phyloP scores from a whole-genome alignment of 2,113 vertebrate genomes.

The Aldabrachelys gigantea region DNA sequence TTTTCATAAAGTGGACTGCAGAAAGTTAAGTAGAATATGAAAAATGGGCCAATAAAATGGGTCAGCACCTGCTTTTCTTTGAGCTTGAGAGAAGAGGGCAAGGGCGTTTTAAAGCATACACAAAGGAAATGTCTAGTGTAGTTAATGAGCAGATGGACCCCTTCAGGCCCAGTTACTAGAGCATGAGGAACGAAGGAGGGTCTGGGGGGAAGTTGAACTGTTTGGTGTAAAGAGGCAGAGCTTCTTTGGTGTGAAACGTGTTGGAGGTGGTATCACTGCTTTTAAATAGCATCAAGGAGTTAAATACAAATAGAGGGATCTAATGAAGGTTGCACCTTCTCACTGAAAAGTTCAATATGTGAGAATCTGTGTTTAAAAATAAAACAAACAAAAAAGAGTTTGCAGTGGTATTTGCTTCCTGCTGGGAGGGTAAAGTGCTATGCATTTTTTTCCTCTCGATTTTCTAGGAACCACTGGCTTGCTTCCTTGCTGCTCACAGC shows the following conservation, averaged over 20 bases:
- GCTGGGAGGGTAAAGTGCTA: background rate
- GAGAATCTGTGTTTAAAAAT: conserved; percentile 7
- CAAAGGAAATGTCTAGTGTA: background rate
- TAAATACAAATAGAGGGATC: background rate
- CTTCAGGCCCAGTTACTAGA: conserved; percentile 3
- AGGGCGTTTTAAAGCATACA: background rate
- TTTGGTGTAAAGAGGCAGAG: conserved; percentile 16
- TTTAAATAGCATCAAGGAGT: conserved; percentile 5
- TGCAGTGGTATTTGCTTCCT: background rate
- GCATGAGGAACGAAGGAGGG: background rate
- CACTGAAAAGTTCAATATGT: conserved; percentile 43
- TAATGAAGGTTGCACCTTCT: background rate
- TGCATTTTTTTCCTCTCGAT: background rate
- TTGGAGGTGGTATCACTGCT: conserved; percentile 6
- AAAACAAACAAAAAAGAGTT: background rate
- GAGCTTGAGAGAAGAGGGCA: background rate
- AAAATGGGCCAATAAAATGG: conserved; percentile 61
- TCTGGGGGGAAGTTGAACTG: conserved; percentile 1
- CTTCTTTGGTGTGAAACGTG: background rate
- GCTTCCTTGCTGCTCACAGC: background rate
- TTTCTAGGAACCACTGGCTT: background rate
- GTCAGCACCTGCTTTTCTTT: background rate
- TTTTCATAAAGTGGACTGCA: conserved; percentile 67
- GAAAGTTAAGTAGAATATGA: conserved; percentile 49
- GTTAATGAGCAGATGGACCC: background rate